Base-by-base conservation (phyloP, 92 coral and sea anemone species). In the Heliopora coerulea region DNA sequence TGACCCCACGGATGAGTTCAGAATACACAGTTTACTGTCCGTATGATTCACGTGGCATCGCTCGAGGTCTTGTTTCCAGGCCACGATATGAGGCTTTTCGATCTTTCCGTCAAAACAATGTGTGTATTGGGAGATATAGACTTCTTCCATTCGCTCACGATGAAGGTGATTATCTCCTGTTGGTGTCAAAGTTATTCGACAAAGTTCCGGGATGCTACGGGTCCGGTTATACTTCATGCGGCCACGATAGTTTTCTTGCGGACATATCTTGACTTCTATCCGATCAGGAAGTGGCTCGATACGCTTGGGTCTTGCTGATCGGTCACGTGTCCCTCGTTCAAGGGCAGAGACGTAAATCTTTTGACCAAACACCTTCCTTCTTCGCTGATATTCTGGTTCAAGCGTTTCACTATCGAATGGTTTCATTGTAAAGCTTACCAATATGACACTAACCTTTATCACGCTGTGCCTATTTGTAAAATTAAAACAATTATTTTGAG, bases 271-370 rank as follows among this genome's bases (percentile, higher is more conserved):
- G 12, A 67, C 39, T 52, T 67, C 74, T 11, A 67, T 67, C 42
- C 74, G 58, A 30, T 67, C 74, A 59, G 74, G 74, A 32, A 67
- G 59, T 33, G 74, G 74, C 30, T 49, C 59, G 15, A 30, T 23
- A 37, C 59, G 74, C 59, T 17, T 23, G 10, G 52, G 52, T 23
- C 59, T 44, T 40, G 74, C 35, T 3, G 74, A 67, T 42, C 74
- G 56, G 20, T 67, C 74, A 50, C 74, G 74, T 50, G 74, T 44
- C 3, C 74, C 74, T 44, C 74, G 74, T 34, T 67, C 74, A 12
- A 67, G 26, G 25, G 74, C 74, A 31, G 56, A 2, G 34, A 67
- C 74, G 52, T 67, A 67, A 30, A 67, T 67, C 14, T 5, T 67
- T 67, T 67, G 74, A n/a, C 54, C 74, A 31, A 24, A 67, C 23